A percentile compares a stretch with the other conserved stretches of the same genome.
These are phyloP conservation scores for Ectropis grisescens DNA, from an alignment of 1,140 invertebrate genomes.

Conservation along the genomic window DNA sequence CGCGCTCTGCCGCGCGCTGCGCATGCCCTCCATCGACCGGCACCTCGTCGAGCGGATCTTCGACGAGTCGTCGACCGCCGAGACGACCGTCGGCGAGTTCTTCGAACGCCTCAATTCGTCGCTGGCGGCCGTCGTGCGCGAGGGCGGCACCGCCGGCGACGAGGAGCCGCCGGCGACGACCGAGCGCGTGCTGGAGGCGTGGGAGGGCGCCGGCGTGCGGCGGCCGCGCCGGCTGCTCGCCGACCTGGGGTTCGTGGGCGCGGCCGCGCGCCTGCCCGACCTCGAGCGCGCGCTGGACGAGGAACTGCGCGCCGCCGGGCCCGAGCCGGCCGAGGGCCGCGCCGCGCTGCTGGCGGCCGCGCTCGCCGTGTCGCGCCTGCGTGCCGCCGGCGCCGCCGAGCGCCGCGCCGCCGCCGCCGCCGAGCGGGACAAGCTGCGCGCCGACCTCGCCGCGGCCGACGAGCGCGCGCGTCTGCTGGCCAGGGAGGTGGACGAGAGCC, in stretches of 20 bases:
- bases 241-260: conserved; percentile 77
- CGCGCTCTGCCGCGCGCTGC: conserved; percentile 33
- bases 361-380: conserved; percentile 33
- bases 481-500: conserved; percentile 91
- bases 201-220: conserved; percentile 78
- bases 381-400: conserved; percentile 23
- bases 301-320: conserved; percentile 74
- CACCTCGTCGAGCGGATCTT: conserved; percentile 42
- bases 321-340: conserved; percentile 26
- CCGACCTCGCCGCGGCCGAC: conserved; percentile 85
- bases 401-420: conserved; percentile 28
- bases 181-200: conserved; percentile 77
- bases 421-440: conserved; percentile 81
- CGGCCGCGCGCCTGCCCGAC: conserved; percentile 76
- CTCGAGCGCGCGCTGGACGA: conserved; percentile 82
- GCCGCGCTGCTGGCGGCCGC: conserved; percentile 38
- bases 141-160: conserved; percentile 22
- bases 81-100: conserved; percentile 49
- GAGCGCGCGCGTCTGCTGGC: conserved; percentile 82
- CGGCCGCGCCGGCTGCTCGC: conserved; percentile 74
- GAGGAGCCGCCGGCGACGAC: too few species aligned
- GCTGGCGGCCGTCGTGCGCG: conserved; percentile 20
- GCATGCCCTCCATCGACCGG: conserved; percentile 41
- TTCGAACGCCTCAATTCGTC: conserved; percentile 42
- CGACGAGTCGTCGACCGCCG: conserved; percentile 17